phyloP scores from a whole-genome alignment of 2,888 invertebrate species.

The Caenorhabditis sulstoni region DNA sequence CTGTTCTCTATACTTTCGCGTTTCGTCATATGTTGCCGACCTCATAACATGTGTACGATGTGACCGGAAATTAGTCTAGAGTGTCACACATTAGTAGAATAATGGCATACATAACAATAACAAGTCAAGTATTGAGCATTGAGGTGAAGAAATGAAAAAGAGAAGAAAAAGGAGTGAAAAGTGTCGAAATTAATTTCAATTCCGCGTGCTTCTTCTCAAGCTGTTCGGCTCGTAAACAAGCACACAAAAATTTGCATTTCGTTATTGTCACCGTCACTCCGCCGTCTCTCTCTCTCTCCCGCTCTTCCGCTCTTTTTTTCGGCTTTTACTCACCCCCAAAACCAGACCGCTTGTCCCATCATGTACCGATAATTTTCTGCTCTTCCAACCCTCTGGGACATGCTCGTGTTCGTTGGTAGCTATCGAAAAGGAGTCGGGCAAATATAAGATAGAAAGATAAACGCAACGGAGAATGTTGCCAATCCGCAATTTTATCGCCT shows the following conservation, averaged over 20 bases:
- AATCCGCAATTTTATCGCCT: slow-evolving; percentile 17
- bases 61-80: too few species aligned
- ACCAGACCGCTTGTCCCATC: not conserved
- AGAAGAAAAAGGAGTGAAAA: not conserved
- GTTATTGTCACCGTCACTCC: slow-evolving; percentile 12
- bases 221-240: slow-evolving; percentile 50
- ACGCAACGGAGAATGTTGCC: slow-evolving; percentile 21
- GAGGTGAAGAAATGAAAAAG: too few species aligned
- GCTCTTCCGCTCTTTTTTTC: not conserved
- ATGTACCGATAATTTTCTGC: slow-evolving; percentile 1
- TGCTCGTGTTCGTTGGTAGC: slow-evolving; percentile 6
- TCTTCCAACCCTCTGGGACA: slow-evolving; percentile 11
- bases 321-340: not conserved
- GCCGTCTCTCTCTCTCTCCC: not conserved
- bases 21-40: too few species aligned
- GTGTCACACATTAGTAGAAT: too few species aligned
- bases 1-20: slow-evolving; percentile 8
- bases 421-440: not conserved
- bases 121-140: too few species aligned
- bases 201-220: slow-evolving; percentile 20
- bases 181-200: slow-evolving; percentile 23
- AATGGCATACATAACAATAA: too few species aligned
- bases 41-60: too few species aligned
- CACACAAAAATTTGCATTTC: slow-evolving; percentile 53
- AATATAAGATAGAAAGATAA: slow-evolving; percentile 38